A percentile compares a stretch with the other conserved stretches of the same genome.
Evolutionary conservation across 2,888 invertebrate species (phyloP).

Genomic region (Caenorhabditis sp.): DNA sequence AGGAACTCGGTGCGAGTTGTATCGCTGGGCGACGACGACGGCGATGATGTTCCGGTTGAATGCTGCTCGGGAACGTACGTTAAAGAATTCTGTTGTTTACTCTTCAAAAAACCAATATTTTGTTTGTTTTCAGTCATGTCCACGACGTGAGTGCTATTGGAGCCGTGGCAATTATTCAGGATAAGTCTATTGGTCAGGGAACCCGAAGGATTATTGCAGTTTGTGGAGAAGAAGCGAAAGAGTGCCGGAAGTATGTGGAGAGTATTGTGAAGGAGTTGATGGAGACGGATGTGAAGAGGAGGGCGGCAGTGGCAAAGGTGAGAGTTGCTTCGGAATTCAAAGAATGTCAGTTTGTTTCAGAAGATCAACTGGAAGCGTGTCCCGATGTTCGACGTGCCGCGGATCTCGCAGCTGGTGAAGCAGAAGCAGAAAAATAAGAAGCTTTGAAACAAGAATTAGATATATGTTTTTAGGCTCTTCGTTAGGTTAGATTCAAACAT

Average conservation of each 20-base stretch:
- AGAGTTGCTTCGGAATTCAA: not conserved
- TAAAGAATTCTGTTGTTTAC: too few species aligned
- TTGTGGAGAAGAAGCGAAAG: constrained; percentile 48
- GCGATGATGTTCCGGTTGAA: constrained; percentile 26
- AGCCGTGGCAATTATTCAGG: constrained; percentile 46
- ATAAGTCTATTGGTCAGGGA: constrained; percentile 50
- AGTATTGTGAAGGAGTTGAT: constrained; percentile 8
- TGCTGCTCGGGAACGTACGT: constrained; percentile 66
- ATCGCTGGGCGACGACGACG: constrained; percentile 7
- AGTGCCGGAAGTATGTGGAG: constrained; percentile 31
- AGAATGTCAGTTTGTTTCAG: constrained; percentile 19
- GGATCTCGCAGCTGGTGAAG: constrained; percentile 25
- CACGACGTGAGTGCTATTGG: constrained; percentile 16
- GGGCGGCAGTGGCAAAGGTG: constrained; percentile 20
- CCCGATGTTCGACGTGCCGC: constrained; percentile 32
- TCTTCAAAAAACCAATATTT: too few species aligned
- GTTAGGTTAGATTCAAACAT: not conserved
- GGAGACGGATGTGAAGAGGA: constrained; percentile 13
- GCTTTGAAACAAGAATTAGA: too few species aligned
- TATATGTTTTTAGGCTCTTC: not conserved
- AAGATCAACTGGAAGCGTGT: constrained; percentile 55
- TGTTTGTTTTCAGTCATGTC: constrained; percentile 63
- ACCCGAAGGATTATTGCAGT: constrained; percentile 53
- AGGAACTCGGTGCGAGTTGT: constrained; percentile 31
- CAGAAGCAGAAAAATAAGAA: too few species aligned